Base-by-base conservation (phyloP, 2,797 vertebrate species). In the Numenius phaeopus region DNA sequence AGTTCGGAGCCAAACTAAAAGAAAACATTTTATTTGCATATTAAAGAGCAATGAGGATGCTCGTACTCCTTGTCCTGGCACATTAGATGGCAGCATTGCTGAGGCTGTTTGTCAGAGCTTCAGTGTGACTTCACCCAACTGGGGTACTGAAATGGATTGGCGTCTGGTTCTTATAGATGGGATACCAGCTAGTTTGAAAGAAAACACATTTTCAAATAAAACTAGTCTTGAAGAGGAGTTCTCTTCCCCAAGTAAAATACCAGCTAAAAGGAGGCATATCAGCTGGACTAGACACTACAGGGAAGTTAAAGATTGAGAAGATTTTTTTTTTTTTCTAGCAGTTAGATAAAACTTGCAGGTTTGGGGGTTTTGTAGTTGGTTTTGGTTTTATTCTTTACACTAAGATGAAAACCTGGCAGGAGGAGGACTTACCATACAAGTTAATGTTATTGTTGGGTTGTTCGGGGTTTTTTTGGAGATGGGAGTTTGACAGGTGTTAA, bases 11-110 rank as follows among this genome's bases (percentile, higher is more conserved):
- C 34, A 61, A 16, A 44, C 47, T 37, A 5, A 2, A 50, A 40
- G 30, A 19, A 88, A 75, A 22, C 6, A 1, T 67, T 65, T 89
- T 7, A 17, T 69, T 29, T 44, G 62, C 29, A 5, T 30, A 4
- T 39, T 64, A 6, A 19, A 22, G 58, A 34, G 24, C 0, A 0
- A 0, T 42, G 55, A 27, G 37, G 52, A 2, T 34, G 40, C 20
- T 34, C 90, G 85, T 78, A 34, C 47, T 75, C 72, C 61, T 65
- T 66, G 46, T 54, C 30, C 22, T 27, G 24, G 46, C 37, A 69
- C 93, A 3, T 88, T 83, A 86, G 91, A 42, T 95, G 87, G 91
- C 95, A 94, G 87, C 72, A 37, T 72, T 67, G 40, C 10, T 18
- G 14, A 59, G 46, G 57, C 46, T 55, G 27, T 24, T 40, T 58